Base-by-base conservation (phyloP, 1,140 invertebrate genomes). In the Lanistes nyassanus region DNA sequence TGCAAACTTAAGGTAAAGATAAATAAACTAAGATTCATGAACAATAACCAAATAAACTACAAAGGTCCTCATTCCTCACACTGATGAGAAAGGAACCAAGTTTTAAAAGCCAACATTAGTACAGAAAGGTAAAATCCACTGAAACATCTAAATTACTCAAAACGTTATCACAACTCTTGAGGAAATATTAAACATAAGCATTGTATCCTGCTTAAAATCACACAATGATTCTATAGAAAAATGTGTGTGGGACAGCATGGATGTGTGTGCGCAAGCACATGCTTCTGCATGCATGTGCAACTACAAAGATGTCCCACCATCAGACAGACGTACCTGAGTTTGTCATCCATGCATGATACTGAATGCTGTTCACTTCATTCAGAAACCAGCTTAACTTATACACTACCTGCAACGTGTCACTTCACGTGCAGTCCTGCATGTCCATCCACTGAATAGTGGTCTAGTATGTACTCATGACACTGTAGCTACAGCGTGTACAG, bases 241-340 rank as follows among this genome's bases (percentile, higher is more conserved):
- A 42, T 26, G 34, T 67, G 65, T 65, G 65, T 37, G 3, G n/a
- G 37, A 36, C 19, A 21, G 0, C 9, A 34, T 67, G 37, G 39
- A 42, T 67, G 34, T 42, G 65, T 67, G 37, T 42, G 65, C 26
- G 65, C 51, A 42, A 42, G 65, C 29, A 42, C 51, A n/a, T 42
- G 65, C 51, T 36, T 42, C 11, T 42, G 65, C 51, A 42, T 34
- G 13, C 29, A 42, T 6, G 37, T 23, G 65, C 37, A 9, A 36
- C 31, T 65, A 1, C 39, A 37, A 5, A 37, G 5, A 37, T 6
- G 19, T 19, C 23, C 26, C 11, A 11, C 23, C n/a, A n/a, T 62
- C 23, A 26, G 11, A 26, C 31, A 26, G 23, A n/a, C 31, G 58
- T 16, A 31, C 31, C 23, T 62, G 58, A 62, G 9, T 62, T 62